Base-by-base conservation (phyloP, 2,797 vertebrate species). In the Hypotaenidia okinawae region DNA sequence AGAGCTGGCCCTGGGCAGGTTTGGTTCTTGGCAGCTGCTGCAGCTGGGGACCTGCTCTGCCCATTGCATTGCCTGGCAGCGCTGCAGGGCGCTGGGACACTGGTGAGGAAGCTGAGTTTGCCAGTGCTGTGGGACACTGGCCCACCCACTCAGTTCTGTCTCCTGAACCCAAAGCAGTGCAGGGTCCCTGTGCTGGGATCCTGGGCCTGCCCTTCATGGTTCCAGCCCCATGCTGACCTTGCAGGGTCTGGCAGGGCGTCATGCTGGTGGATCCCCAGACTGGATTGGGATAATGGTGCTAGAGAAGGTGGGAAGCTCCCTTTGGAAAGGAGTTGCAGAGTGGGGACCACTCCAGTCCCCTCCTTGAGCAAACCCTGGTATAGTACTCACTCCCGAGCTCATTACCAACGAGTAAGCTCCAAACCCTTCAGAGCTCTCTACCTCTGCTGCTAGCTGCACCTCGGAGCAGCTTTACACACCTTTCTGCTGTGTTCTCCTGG, bases 401-500 rank as follows among this genome's bases (percentile, higher is more conserved):
- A 5, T 58, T 72, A 76, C 28, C 52, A 47, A 54, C 11, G 74
- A 93, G 93, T 97, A 96, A 96, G 94, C 95, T 97, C 95, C 97
- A 96, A 84, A 87, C 72, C n/a, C 54, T 81, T 57, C 74, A 66
- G 72, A 95, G 94, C 80, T 63, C 68, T 91, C 91, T 63, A 25
- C 73, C 87, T 94, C 84, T 87, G 24, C 86, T 57, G 27, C 16
- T 68, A 57, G 91, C 77, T 70, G 84, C 78, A 13, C 75, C 61
- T 72, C 6, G 11, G 72, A 62, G 91, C 47, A 43, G 93, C 89
- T 87, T 91, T 80, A 47, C 73, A 75, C 45, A 22, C 84, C 91
- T 94, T 95, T 96, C 97, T 96, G 96, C 96, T 96, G 66, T 75
- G 70, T 4, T 51, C 61, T 95, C 86, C 96, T 86, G 61, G 91